A percentile compares a stretch with the other conserved stretches of the same genome.
These are phyloP conservation scores for Ateles fusciceps DNA, from an alignment of 2,797 vertebrate genomes.

Conservation along the genomic window DNA sequence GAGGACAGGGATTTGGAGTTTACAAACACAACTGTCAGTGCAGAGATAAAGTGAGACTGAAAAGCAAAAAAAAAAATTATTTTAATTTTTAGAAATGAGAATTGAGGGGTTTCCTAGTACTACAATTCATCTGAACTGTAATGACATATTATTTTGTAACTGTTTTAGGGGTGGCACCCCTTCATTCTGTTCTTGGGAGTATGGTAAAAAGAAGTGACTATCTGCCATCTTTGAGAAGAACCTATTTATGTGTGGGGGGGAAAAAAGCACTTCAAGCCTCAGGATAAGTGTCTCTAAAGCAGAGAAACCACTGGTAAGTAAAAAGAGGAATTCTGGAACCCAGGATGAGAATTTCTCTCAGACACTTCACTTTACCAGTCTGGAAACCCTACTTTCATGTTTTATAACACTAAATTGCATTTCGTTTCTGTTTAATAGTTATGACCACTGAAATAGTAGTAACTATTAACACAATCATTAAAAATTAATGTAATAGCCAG, in stretches of 20 bases:
- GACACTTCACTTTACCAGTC: neutral
- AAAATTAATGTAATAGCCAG: neutral
- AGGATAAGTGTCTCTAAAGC: neutral
- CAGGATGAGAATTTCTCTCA: neutral
- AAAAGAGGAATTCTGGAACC: neutral
- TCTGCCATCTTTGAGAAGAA: neutral
- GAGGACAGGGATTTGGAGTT: slow-evolving; percentile 99
- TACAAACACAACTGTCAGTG: slow-evolving; percentile 98
- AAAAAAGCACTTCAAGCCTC: neutral
- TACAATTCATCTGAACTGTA: neutral
- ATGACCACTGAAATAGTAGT: neutral
- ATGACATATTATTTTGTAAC: neutral
- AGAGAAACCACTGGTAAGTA: neutral
- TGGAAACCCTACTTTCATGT: neutral
- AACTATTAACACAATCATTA: neutral
- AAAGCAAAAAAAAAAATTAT: slow-evolving; percentile 43
- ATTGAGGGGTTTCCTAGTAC: neutral
- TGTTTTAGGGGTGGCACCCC: neutral
- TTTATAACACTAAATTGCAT: neutral
- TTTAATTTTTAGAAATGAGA: slow-evolving; percentile 45
- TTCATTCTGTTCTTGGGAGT: neutral
- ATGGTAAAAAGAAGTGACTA: neutral
- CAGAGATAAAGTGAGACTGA: slow-evolving; percentile 99
- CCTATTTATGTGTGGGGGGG: neutral
- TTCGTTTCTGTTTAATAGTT: neutral